Evolutionary conservation across 2,888 invertebrate species (phyloP), one percentile per base, ranked within the genome.

Genomic region (Drosophila anomelani): DNA sequence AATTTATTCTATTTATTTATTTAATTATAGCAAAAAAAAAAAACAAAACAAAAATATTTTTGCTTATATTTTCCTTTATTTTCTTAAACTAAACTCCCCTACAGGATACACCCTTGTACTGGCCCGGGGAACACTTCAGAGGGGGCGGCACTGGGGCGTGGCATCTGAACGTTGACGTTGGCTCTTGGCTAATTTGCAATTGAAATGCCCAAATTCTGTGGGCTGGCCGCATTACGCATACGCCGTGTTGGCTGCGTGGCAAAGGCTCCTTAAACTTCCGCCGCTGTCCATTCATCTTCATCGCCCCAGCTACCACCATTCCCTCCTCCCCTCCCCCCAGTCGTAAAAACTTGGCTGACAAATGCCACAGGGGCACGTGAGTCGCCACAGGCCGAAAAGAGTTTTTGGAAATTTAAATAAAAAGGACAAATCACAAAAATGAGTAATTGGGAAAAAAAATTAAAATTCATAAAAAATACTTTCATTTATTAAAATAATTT

Each of bases 171-270:
- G 68, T 67, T 68, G 67, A 67, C 54, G 68, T 68, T 47, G 47
- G 67, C 61, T 71, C 60, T 61, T 57, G 73, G 87, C 85, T 84
- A 87, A 84, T 84, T 84, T 84, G 83, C 83, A 84, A 84, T 84
- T 85, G 83, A 84, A 84, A 84, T 84, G 82, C 85, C 88, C 85
- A 79, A 86, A 81, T 83, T 81, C 76, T 62, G 70, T 71, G 70
- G 71, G 66, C 55, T 53, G 79, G 63, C 59, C 85, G 74, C 74
- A 78, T 81, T 81, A 83, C 76, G 85, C 78, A 81, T 76, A 85
- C 83, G 85, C 70, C 79, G 59, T 46, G 79, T 67, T 67, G 36
- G 63, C 49, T 64, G 64, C 64, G 64, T 64, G 64, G 64, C 63
- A 64, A 62, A 62, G 41, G n/a, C 67, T 68, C 55, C 47, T 67